phyloP scores from a whole-genome alignment of 2,113 vertebrate genomes.

The Phasianus colchicus region DNA sequence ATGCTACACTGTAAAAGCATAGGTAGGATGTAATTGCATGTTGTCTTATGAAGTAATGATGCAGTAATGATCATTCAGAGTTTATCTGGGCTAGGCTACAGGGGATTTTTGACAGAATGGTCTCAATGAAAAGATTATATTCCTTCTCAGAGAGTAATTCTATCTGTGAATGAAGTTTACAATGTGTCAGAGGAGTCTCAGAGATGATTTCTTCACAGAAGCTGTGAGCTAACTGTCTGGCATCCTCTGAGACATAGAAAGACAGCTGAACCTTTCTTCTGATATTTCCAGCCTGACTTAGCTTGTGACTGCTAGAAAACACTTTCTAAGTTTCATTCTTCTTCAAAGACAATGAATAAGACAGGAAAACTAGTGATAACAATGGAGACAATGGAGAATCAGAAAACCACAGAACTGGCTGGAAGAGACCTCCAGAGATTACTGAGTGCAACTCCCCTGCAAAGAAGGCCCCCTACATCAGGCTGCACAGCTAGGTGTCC shows the following conservation, averaged over 20 bases:
- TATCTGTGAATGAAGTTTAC: not conserved
- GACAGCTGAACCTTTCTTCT: not conserved
- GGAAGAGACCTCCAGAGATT: too few species aligned
- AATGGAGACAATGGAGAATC: not conserved
- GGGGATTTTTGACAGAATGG: accelerated
- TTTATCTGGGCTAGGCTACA: not conserved
- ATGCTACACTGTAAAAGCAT: not conserved
- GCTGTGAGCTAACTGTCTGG: not conserved
- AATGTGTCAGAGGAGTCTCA: not conserved
- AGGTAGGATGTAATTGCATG: not conserved
- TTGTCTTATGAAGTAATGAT: not conserved
- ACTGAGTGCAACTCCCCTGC: too few species aligned
- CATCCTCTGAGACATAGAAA: not conserved
- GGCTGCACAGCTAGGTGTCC: too few species aligned
- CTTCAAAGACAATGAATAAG: not conserved
- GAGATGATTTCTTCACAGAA: not conserved
- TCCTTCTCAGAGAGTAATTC: not conserved
- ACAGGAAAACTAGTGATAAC: not conserved
- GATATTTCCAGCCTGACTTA: not conserved
- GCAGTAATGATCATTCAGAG: not conserved
- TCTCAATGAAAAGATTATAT: not conserved
- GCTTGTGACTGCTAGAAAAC: not conserved
- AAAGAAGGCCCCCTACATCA: too few species aligned
- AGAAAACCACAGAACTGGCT: too few species aligned
- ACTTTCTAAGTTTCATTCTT: not conserved